Evolutionary conservation across 2,797 vertebrate species (phyloP).

Genomic region (Falco berigora): DNA sequence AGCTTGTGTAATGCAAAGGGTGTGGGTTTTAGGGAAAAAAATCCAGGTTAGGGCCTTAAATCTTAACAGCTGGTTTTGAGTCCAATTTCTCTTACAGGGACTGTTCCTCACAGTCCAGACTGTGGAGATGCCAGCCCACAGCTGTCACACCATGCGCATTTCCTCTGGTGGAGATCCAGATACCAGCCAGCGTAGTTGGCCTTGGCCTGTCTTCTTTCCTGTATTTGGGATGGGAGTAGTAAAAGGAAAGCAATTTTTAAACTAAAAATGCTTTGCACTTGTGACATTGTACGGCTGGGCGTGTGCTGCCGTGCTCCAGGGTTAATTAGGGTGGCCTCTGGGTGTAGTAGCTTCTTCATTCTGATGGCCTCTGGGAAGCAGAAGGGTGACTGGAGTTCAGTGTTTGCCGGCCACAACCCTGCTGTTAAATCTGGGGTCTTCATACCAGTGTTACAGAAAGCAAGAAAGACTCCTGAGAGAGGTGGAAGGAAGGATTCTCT

Average conservation of each 20-base stretch:
- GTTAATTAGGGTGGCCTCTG: not conserved
- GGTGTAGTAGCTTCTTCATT: not conserved
- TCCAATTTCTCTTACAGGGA: not conserved
- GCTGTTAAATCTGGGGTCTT: not conserved
- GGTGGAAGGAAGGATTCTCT: not conserved
- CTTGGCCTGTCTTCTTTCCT: not conserved
- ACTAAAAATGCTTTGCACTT: not conserved
- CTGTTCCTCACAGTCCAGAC: not conserved
- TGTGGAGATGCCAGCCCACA: not conserved
- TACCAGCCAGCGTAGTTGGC: not conserved
- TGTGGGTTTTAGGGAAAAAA: not conserved
- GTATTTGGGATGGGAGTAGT: not conserved
- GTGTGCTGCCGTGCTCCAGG: not conserved
- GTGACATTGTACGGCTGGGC: not conserved
- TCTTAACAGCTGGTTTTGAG: not conserved
- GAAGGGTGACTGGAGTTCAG: not conserved
- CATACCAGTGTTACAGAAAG: too few species aligned
- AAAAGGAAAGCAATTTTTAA: not conserved
- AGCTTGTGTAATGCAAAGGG: not conserved
- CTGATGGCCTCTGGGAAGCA: not conserved
- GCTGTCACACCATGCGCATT: not conserved
- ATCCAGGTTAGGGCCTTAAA: not conserved
- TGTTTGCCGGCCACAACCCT: not conserved
- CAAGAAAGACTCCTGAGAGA: not conserved
- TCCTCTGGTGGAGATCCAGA: not conserved